Base-by-base conservation (phyloP, 1,140 invertebrate genomes). In the Drosophila cardini region DNA sequence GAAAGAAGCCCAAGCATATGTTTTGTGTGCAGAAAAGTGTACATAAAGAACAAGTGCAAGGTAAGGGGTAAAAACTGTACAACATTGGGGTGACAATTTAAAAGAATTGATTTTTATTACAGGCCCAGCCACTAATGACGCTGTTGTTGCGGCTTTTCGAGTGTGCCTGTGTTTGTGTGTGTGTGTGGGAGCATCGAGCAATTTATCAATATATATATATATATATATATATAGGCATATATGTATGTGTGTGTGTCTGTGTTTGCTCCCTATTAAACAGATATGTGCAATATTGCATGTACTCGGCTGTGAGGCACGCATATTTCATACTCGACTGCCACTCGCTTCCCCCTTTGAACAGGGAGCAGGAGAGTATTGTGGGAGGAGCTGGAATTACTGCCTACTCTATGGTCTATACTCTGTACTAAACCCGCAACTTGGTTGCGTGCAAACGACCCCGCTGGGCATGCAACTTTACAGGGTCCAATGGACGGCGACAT, bases 101-200 rank as follows among this genome's bases (percentile, higher is more conserved):
- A 73, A 73, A 76, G 68, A 76, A 76, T 76, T 76, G 74, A 76
- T 76, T 76, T 76, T 76, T 76, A 73, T 76, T 73, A 67, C 74
- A 63, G 52, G n/a, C 63, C 26, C 70, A 32, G 70, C 70, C 74
- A 76, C 74, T 76, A 76, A 76, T 76, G 62, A 76, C 70, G 74
- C 50, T 76, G 74, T 62, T 76, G 74, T 73, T 76, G 74, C 52
- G 74, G 74, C 61, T 76, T 72, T 65, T 34, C 15, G 15, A 68
- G 40, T 60, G 36, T 40, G 32, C 16, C 42, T 38, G 38, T 26
- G 48, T 53, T 6, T 42, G 36, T 32, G 18, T 13, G 2, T 16
- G 42, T 46, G 38, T 21, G 32, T 58, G 55, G 38, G n/a, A 68
- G 74, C 70, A 67, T 13, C 38, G 38, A 40, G 38, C 38, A 40